These are phyloP conservation scores for Beris chalybata DNA, from an alignment of 2,888 invertebrate genomes.

Conservation along the genomic window DNA sequence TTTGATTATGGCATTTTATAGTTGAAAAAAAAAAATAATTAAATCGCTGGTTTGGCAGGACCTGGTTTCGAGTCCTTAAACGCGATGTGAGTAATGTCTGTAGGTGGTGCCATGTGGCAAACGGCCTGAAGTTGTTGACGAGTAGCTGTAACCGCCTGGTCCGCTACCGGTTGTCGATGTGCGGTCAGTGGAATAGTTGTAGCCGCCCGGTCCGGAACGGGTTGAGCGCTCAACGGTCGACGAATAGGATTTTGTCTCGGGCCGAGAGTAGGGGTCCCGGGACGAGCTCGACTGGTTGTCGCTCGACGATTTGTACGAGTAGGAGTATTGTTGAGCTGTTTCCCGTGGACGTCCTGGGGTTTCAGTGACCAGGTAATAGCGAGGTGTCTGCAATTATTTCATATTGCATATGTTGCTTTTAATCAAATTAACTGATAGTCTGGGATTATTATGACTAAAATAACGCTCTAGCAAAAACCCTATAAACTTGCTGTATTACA, in stretches of 20 bases:
- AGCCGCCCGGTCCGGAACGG: constrained; percentile 72
- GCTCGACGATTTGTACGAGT: constrained; percentile 61
- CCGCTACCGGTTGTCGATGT: constrained; percentile 70
- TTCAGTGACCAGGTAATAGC: constrained; percentile 84
- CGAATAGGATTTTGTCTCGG: constrained; percentile 68
- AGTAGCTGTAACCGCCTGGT: constrained; percentile 84
- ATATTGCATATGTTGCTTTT: constrained; percentile 22
- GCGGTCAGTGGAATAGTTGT: constrained; percentile 76
- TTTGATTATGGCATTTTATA: no score
- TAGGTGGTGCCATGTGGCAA: constrained; percentile 81
- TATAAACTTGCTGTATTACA: constrained; percentile 36
- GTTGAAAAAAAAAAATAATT: no score
- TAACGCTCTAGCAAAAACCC: not conserved
- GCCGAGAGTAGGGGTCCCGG: constrained; percentile 60
- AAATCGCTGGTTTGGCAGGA: no score
- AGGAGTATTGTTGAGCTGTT: constrained; percentile 83
- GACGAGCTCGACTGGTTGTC: constrained; percentile 58
- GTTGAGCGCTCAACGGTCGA: constrained; percentile 70
- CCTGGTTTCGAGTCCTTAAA: constrained; percentile 59
- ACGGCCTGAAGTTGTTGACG: constrained; percentile 75
- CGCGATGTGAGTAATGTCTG: constrained; percentile 85
- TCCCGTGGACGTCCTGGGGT: constrained; percentile 66
- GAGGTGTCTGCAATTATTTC: constrained; percentile 75
- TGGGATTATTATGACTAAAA: not conserved
- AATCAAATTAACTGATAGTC: not conserved